These are phyloP conservation scores for Gymnogyps californianus DNA, from an alignment of 2,113 vertebrate genomes.

Conservation along the genomic window DNA sequence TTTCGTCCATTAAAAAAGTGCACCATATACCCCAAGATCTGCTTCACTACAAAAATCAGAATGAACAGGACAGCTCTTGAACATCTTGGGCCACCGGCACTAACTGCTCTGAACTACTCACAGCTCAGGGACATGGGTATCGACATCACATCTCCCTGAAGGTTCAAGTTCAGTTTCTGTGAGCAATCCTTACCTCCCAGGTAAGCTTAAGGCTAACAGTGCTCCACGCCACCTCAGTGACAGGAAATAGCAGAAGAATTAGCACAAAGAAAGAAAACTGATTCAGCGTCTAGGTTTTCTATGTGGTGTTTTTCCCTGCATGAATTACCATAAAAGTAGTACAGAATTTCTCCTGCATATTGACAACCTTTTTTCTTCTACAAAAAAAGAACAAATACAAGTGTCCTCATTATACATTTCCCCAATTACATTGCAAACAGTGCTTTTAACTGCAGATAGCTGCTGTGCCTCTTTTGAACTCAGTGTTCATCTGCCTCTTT, in stretches of 20 bases:
- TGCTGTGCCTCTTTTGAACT: not conserved
- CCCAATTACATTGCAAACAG: not conserved
- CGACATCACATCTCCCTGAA: not conserved
- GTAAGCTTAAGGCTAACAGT: not conserved
- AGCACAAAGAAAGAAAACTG: not conserved
- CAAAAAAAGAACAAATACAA: not conserved
- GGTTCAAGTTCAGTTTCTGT: not conserved
- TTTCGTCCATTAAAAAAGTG: not conserved
- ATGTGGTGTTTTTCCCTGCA: not conserved
- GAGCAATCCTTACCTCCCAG: not conserved
- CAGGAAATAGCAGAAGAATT: not conserved
- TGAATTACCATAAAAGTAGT: not conserved
- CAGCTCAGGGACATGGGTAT: not conserved
- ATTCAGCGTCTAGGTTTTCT: not conserved
- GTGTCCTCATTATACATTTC: rapidly evolving
- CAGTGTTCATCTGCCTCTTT: not conserved
- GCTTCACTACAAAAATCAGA: not conserved
- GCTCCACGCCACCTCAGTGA: not conserved
- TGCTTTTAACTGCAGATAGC: not conserved
- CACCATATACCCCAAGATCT: not conserved
- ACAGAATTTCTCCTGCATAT: not conserved
- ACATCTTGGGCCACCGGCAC: not conserved
- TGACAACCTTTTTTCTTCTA: not conserved
- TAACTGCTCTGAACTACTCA: not conserved
- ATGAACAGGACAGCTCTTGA: not conserved